A percentile compares a stretch with the other conserved stretches of the same genome.
Conservation (phyloP, 1,140 invertebrate species). For the Drosophila malerkotliana region DNA sequence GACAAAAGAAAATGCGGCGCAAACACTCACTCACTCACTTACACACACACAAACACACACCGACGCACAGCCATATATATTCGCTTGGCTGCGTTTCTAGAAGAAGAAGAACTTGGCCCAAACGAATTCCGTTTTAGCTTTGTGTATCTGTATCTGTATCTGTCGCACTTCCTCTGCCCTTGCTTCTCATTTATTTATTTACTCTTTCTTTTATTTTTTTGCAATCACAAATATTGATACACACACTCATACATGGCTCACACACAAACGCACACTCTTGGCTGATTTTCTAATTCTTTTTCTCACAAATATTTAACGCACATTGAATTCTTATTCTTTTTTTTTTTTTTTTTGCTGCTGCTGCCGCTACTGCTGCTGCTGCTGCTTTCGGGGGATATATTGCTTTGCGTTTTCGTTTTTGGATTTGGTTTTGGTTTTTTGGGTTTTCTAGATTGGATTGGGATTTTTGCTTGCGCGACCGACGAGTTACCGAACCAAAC, state of each 20-base stretch:
- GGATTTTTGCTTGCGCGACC: conserved; percentile 70
- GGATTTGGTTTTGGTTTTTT: conserved; percentile 17
- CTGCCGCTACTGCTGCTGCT: conserved; percentile 13
- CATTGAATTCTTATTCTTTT: not conserved
- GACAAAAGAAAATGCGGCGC: conserved; percentile 76
- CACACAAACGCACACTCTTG: conserved; percentile 35
- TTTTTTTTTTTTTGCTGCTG: conserved; percentile 45
- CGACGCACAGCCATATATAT: conserved; percentile 39
- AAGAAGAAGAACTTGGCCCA: conserved; percentile 65
- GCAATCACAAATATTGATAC: conserved; percentile 68
- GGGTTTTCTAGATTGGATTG: conserved; percentile 17
- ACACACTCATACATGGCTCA: conserved; percentile 23
- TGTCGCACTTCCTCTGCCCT: conserved; percentile 69
- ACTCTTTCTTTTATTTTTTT: conserved; percentile 50
- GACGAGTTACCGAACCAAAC: conserved; percentile 83
- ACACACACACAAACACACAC: conserved; percentile 37
- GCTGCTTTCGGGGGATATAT: conserved; percentile 20
- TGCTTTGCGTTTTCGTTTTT: conserved; percentile 23
- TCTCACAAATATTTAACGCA: conserved; percentile 55
- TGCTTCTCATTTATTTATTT: conserved; percentile 39
- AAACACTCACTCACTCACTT: conserved; percentile 17
- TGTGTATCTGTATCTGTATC: conserved; percentile 74
- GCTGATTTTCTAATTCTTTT: conserved; percentile 40
- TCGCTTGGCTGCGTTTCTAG: conserved; percentile 67
- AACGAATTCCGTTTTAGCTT: conserved; percentile 68